Base-by-base conservation (phyloP, 2,888 invertebrate genomes). In the Stenodera caucasica region DNA sequence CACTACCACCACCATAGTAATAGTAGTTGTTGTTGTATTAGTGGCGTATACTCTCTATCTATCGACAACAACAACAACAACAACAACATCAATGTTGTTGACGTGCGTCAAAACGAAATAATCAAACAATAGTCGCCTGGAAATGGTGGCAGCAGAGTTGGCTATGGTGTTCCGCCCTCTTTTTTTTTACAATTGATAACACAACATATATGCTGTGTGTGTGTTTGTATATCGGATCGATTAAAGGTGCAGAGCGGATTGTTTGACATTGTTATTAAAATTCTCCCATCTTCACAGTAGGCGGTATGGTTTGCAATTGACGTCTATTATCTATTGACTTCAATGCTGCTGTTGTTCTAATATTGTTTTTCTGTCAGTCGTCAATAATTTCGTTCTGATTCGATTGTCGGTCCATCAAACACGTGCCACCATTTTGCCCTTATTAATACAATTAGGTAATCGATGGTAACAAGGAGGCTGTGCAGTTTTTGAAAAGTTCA, bases 251-350 rank as follows among this genome's bases (percentile, higher is more conserved):
- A 11, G 49, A 55, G 55, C n/a, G 49, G 52, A 58, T 18, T 49
- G 55, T 15, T 33, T 37, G 58, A 56, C 53, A 56, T 62, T 50
- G 50, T 50, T 62, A 58, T 62, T 62, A 57, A 58, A 62, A 58
- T 58, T 54, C 59, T 59, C 35, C 26, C 35, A 40, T 53, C 52
- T 58, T 56, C 65, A 33, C 68, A 57, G 63, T 60, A 67, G 68
- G 68, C 64, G 68, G 68, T 56, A 45, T 57, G 49, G 64, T 57
- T 64, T 68, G 68, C 64, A 67, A 53, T 57, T 68, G 68, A 68
- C 68, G 65, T 67, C 57, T 61, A 21, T 21, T 66, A 63, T 66
- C 66, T 66, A 63, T 65, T 61, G 62, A 63, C 63, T 59, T 57
- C 49, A 55, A 66, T 62, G 11, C 9, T 45, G 45, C 35, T 14